These are phyloP conservation scores for Calonectris borealis DNA, from an alignment of 2,113 vertebrate species.

Conservation along the genomic window DNA sequence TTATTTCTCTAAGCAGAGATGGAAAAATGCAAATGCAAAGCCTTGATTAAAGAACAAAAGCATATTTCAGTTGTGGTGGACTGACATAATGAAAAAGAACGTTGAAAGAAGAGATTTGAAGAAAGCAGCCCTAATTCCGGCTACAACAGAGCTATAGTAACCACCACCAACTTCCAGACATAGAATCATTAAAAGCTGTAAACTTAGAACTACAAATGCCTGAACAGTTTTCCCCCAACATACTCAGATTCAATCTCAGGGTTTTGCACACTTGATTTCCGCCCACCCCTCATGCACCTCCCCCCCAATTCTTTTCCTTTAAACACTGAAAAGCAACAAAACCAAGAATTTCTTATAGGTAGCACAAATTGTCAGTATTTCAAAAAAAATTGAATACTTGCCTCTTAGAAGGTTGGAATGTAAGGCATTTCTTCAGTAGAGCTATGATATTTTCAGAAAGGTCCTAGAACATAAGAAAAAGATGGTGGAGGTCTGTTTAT, in stretches of 20 bases:
- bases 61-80: background rate
- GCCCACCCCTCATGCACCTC: no score
- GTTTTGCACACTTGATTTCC: background rate
- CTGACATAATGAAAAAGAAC: background rate
- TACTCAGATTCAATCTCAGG: background rate
- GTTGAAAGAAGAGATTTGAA: background rate
- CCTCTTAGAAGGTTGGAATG: conserved; percentile 92
- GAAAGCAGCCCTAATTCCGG: background rate
- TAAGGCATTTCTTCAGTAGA: conserved; percentile 92
- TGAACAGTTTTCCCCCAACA: background rate
- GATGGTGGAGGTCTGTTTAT: background rate
- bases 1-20: background rate
- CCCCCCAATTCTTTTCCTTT: background rate
- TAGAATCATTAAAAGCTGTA: background rate
- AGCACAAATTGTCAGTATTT: background rate
- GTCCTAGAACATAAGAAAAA: conserved; percentile 70
- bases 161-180: background rate
- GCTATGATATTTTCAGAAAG: conserved; percentile 81
- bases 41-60: background rate
- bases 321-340: background rate
- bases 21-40: background rate
- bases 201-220: background rate
- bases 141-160: background rate
- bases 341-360: background rate
- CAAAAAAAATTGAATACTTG: conserved; percentile 39